Evolutionary conservation across 2,888 invertebrate genomes (phyloP), one percentile per base, ranked within the genome.

Genomic region (Eupithecia tripunctaria): DNA sequence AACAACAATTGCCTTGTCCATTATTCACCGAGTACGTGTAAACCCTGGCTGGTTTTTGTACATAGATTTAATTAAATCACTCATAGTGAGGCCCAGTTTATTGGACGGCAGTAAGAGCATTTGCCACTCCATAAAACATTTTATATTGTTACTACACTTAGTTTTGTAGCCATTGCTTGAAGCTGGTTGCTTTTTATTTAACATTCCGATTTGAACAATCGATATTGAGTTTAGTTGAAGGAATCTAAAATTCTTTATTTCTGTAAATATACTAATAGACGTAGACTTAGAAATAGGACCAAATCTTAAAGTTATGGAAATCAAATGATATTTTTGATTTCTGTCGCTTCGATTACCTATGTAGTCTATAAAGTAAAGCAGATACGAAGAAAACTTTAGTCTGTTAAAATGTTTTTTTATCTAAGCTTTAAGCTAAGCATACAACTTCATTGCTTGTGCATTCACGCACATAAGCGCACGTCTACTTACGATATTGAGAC

Each of bases 51-150:
- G 73, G 73, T 75, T 80, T 81, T 80, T 79, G 77, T 76, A 74
- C 78, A 70, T 79, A 81, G 76, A 81, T 83, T 85, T 86, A 87
- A 87, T 87, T 87, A 83, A 83, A 82, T 76, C 72, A 81, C 80
- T 82, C 80, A 78, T 74, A 64, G 62, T 72, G 84, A 80, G 85
- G 85, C 86, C 85, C 69, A 75, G 75, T 73, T 78, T 69, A 59
- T 77, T 72, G 69, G 71, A 56, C 68, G 84, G 78, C 59, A 60
- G 70, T 72, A 67, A 70, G 67, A 72, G 36, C 74, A 70, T 59
- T 41, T 56, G 56, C 59, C 71, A 71, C 43, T 63, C 71, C 36
- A 41, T 38, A 64, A 38, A 36, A 36, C 14, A 32, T 32, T 63
- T 36, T 63, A n/a, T 62, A 36, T 63, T 29, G 60, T 12, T 21